Percentiles rank a stretch among this genome's conserved stretches.
Conservation (phyloP, 2,797 vertebrate genomes). For the Tolypeutes matacus region DNA sequence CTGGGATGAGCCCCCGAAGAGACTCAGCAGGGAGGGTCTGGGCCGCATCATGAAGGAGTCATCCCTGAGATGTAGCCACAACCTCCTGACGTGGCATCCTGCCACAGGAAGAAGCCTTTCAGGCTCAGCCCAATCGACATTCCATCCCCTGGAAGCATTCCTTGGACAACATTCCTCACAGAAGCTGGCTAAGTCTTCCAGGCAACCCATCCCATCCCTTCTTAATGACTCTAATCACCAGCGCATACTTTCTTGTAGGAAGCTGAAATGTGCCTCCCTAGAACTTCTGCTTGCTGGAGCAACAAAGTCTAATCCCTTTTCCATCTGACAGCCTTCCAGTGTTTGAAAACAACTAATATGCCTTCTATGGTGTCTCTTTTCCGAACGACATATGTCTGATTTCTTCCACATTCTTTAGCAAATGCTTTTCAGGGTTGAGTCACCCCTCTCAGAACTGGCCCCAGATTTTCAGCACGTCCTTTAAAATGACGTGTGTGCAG, state of each 20-base stretch:
- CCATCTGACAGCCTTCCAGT: conserved; percentile 59
- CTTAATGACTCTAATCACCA: conserved; percentile 20
- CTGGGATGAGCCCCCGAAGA: neutral
- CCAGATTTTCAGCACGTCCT: neutral
- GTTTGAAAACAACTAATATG: conserved; percentile 68
- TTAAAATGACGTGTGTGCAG: neutral
- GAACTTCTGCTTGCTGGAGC: neutral
- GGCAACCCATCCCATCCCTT: neutral
- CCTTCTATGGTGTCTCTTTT: conserved; percentile 35
- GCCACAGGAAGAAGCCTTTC: neutral
- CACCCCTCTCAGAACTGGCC: neutral
- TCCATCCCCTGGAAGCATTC: neutral
- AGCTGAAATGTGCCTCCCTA: conserved; percentile 19
- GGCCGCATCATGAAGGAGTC: neutral
- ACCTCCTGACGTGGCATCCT: accelerated
- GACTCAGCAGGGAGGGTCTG: neutral
- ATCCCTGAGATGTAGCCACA: neutral
- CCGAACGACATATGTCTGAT: conserved; percentile 57
- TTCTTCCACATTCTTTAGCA: conserved; percentile 6
- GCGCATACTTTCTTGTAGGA: neutral
- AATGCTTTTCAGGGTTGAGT: conserved; percentile 39
- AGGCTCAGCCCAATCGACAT: neutral
- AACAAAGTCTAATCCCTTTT: neutral
- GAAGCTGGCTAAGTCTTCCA: neutral
- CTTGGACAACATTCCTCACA: neutral